Conservation (phyloP, 2,797 vertebrate species). For the Spinus pinus region DNA sequence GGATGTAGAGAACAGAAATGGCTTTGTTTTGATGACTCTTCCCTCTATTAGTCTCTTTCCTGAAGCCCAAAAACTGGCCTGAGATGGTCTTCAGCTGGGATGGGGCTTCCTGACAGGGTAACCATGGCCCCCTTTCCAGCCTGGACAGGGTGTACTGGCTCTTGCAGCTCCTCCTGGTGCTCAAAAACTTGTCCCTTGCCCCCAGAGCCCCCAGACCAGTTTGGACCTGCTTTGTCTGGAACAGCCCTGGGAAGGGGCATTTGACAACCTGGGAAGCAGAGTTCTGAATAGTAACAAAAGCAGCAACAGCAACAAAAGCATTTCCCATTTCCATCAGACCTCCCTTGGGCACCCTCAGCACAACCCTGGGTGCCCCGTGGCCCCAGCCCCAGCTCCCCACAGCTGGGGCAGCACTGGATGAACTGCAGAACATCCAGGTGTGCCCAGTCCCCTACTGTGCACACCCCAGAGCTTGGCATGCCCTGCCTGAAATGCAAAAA, state of each 20-base stretch:
- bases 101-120: rapidly evolving
- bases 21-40: not conserved
- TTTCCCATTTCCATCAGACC: not conserved
- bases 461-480: rapidly evolving
- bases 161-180: not conserved
- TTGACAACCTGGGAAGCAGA: not conserved
- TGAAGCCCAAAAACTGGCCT: rapidly evolving
- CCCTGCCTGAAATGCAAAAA: not conserved
- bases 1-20: not conserved
- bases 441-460: not conserved
- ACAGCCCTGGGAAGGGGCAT: not conserved
- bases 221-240: not conserved
- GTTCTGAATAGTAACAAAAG: not conserved
- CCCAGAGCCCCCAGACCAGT: rapidly evolving
- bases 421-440: rapidly evolving
- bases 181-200: not conserved
- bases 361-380: rapidly evolving
- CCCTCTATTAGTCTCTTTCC: not conserved
- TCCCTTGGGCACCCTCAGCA: rapidly evolving
- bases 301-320: not conserved
- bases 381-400: rapidly evolving
- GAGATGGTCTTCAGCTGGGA: not conserved
- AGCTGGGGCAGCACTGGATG: not conserved
- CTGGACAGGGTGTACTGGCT: rapidly evolving
- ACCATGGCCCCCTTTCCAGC: rapidly evolving